Percentiles rank a stretch among this genome's conserved stretches.
Conservation (phyloP, 2,113 vertebrate genomes). For the Indicator maculatus region DNA sequence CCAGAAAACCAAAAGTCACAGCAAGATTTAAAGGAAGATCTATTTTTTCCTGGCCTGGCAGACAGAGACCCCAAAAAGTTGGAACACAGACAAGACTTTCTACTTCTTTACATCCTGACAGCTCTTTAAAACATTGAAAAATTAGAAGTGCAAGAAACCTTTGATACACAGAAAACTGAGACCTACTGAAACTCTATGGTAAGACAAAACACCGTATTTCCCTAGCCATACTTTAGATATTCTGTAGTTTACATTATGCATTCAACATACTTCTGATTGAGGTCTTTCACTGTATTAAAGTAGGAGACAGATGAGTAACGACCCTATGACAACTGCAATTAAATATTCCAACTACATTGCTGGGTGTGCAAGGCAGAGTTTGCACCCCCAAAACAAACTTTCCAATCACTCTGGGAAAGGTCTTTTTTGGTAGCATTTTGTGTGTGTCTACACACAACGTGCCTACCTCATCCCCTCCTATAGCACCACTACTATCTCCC, state of each 20-base stretch:
- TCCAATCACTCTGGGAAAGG: fast-evolving
- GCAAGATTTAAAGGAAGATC: conserved; percentile 36
- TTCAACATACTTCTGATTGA: fast-evolving
- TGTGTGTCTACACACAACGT: fast-evolving
- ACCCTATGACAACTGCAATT: background rate
- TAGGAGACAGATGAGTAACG: fast-evolving
- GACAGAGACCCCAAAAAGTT: background rate
- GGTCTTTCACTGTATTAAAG: fast-evolving
- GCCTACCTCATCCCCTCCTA: fast-evolving
- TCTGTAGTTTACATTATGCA: fast-evolving
- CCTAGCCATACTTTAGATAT: background rate
- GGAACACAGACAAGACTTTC: background rate
- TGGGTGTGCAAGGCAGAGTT: fast-evolving
- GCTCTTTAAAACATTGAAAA: background rate
- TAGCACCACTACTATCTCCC: fast-evolving
- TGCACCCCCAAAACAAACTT: background rate
- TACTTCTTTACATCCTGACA: background rate
- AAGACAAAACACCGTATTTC: background rate
- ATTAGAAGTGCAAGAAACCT: background rate
- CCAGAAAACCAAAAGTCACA: conserved; percentile 35
- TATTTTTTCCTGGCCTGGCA: conserved; percentile 48
- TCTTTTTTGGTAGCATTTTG: fast-evolving
- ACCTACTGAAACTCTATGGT: background rate
- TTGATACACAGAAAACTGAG: background rate
- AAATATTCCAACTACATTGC: background rate